Base-by-base conservation (phyloP, 1,140 invertebrate genomes). In the Harpegnathos saltator region DNA sequence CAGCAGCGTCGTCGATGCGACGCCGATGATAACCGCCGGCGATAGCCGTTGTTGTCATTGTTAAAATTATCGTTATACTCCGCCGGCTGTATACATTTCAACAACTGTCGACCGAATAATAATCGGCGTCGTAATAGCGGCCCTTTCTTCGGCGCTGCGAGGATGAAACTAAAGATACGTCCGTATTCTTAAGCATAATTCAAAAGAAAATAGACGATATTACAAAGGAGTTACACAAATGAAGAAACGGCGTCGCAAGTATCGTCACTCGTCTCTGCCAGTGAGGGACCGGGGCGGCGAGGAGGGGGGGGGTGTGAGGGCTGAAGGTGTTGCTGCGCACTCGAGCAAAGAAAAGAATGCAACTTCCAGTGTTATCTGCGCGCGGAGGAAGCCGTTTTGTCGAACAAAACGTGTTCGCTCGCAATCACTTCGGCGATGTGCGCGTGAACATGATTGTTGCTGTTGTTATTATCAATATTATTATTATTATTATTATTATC, bases 41-140 rank as follows among this genome's bases (percentile, higher is more conserved):
- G 22, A 33, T 48, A 12, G 50, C 22, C 14, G 17, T 56, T 3
- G 38, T 22, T 22, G 22, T 58, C 26, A 38, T 80, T 59, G 71
- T 56, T 58, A 59, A 58, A 80, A 80, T 80, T 59, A 29, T 80
- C 17, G 22, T 44, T 68, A n/a, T n/a, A 17, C 22, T 80, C 59
- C 38, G 38, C 19, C 33, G 61, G 22, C 75, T 48, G 33, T 48
- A 22, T 19, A 68, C 17, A 68, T 56, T 29, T 7, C 3, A 48
- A 52, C 26, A 69, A 69, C 52, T 56, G 63, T 52, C 11, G 26
- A 44, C 3, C 38, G 38, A 19, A 56, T 1, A 1, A 24, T 71
- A 59, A 80, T 71, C 15, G 54, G 61, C 52, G 44, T 19, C 17
- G 19, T 44, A 12, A n/a, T n/a, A 11, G 66, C 17, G 33, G 22